Evolutionary conservation across 2,113 vertebrate genomes (phyloP), one percentile per base, ranked within the genome.

Genomic region (Periophthalmus modestus): DNA sequence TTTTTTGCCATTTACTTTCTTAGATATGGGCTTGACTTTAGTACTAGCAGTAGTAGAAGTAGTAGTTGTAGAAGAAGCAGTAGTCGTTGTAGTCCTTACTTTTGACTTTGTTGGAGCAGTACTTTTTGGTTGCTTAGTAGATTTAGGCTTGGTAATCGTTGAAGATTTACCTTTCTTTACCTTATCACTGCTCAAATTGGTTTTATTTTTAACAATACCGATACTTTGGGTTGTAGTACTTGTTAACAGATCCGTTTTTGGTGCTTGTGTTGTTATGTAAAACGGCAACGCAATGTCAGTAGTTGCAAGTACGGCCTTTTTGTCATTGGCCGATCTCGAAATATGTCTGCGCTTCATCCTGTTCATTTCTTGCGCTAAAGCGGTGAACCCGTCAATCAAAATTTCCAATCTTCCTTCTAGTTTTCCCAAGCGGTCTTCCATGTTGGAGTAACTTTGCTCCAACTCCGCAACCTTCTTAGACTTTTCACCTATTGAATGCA

Each of bases 311-410:
- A 66, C 47, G 39, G 84, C 34, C 68, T 23, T 77, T 39, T 34
- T 78, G 59, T 90, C 83, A 52, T 81, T 69, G 2, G 58, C 11
- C 0, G 88, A 87, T 9, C 71, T 83, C 23, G 84, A 81, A 1
- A 48, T 61, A 15, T 87, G 84, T 71, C 82, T 80, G 11, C 84
- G 87, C 72, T 92, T 94, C 43, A 94, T 78, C 71, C 90, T 92
- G 78, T 91, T 91, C 68, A 93, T 85, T 62, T 94, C 91, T 85
- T 92, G 89, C 18, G 88, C 92, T 62, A 94, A 59, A 0, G 83
- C 90, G 0, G 92, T 92, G 74, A 94, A 93, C 19, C 91, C 91
- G 16, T 94, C 92, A 4, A 94, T 93, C 7, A 94, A 80, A 71
- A 93, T 92, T 75, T 94, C 91, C 61, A 94, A 72, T 66, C 89